Percentiles rank a stretch among this genome's conserved stretches.
Conservation (phyloP, 2,113 vertebrate species). For the Neogale vison region DNA sequence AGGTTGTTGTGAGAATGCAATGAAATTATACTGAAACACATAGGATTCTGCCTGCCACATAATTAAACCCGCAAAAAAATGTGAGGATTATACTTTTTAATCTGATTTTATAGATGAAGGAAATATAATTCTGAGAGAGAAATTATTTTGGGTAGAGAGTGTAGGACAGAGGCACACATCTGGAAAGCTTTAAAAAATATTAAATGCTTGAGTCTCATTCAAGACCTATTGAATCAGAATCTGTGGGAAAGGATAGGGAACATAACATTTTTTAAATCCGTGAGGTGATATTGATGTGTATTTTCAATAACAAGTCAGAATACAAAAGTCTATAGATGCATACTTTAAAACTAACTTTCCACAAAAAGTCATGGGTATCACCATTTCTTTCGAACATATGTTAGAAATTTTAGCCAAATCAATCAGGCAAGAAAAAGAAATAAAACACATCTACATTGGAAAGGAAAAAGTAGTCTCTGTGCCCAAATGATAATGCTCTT, state of each 20-base stretch:
- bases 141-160: background rate
- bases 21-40: background rate
- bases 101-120: background rate
- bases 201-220: background rate
- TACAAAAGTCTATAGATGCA: background rate
- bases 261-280: background rate
- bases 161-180: background rate
- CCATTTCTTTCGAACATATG: background rate
- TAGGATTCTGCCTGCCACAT: background rate
- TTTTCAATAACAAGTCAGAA: background rate
- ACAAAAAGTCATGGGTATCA: background rate
- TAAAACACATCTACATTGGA: background rate
- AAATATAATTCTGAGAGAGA: background rate
- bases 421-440: background rate
- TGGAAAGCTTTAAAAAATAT: background rate
- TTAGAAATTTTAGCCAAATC: background rate
- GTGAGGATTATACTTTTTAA: background rate
- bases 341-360: background rate
- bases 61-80: background rate
- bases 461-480: background rate
- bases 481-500: background rate
- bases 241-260: background rate
- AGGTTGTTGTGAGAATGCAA: background rate
- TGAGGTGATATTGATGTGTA: background rate
- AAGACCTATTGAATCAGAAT: background rate